Evolutionary conservation across 2,797 vertebrate genomes (phyloP).

Genomic region (Spheniscus humboldti): DNA sequence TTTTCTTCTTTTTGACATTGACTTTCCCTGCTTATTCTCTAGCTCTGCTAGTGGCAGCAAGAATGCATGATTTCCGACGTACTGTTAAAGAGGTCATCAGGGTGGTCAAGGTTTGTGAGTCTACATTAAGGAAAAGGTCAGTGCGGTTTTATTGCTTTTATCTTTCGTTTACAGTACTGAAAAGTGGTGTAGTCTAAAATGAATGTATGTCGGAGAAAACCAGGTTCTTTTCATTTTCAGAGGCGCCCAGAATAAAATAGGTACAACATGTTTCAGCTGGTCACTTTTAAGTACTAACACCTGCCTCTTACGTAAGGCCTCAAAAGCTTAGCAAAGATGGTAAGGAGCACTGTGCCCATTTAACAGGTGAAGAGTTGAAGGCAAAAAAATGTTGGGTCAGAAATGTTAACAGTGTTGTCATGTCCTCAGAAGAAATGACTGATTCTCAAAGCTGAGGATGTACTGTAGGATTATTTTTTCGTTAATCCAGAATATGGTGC

Average conservation of each 20-base stretch:
- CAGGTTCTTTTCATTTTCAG: background rate
- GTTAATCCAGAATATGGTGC: background rate
- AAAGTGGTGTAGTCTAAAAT: background rate
- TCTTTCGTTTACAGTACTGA: background rate
- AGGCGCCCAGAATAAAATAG: background rate
- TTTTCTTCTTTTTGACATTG: background rate
- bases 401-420: background rate
- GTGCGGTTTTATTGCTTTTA: conserved; percentile 33
- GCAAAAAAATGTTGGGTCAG: background rate
- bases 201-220: background rate
- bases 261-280: background rate
- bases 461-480: background rate
- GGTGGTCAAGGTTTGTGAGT: conserved; percentile 96
- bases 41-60: conserved; percentile 94
- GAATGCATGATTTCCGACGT: conserved; percentile 92
- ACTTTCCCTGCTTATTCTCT: conserved; percentile 25
- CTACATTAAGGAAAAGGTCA: conserved; percentile 90
- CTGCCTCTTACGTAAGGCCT: background rate
- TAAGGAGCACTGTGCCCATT: background rate
- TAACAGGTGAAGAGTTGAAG: background rate
- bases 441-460: background rate
- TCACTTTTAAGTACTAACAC: background rate
- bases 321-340: background rate
- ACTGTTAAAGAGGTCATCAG: conserved; percentile 91
- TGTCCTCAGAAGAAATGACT: background rate